A percentile compares a stretch with the other conserved stretches of the same genome.
These are phyloP conservation scores for Smutsia temminckii DNA, from an alignment of 2,797 vertebrate genomes.

Conservation along the genomic window DNA sequence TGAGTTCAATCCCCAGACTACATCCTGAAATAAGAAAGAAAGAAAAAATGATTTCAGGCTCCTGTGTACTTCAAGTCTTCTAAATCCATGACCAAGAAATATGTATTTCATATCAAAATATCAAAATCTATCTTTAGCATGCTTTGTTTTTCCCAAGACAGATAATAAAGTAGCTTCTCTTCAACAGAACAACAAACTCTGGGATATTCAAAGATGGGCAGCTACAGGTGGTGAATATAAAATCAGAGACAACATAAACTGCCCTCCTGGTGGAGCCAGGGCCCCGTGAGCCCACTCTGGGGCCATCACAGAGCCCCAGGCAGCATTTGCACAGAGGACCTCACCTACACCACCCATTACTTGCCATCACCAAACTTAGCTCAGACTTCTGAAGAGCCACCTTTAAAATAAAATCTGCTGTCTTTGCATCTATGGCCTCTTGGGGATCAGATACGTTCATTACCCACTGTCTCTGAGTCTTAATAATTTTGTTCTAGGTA, in stretches of 20 bases:
- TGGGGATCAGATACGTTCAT: not conserved
- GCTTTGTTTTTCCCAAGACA: not conserved
- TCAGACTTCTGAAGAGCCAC: not conserved
- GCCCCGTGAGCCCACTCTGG: fast-evolving
- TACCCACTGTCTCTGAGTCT: not conserved
- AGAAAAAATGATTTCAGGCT: slow-evolving; percentile 50
- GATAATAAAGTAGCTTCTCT: not conserved
- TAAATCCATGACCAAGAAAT: not conserved
- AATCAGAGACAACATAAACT: not conserved
- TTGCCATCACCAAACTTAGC: not conserved
- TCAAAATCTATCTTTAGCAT: fast-evolving
- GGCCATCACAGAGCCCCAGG: not conserved
- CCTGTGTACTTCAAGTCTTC: not conserved
- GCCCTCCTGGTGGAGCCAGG: fast-evolving
- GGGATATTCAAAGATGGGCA: too few species aligned
- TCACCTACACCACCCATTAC: not conserved
- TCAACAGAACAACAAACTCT: not conserved
- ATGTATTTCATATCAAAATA: fast-evolving
- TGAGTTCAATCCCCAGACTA: slow-evolving; percentile 98
- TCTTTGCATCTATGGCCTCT: not conserved
- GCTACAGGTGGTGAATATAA: not conserved
- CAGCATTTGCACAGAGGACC: fast-evolving
- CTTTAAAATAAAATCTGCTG: not conserved
- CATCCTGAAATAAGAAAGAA: slow-evolving; percentile 89
- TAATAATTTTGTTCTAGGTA: not conserved